Evolutionary conservation across 53 echinoderm and acorn worm species (phyloP).

Genomic region (Temnopleurus reevesii): DNA sequence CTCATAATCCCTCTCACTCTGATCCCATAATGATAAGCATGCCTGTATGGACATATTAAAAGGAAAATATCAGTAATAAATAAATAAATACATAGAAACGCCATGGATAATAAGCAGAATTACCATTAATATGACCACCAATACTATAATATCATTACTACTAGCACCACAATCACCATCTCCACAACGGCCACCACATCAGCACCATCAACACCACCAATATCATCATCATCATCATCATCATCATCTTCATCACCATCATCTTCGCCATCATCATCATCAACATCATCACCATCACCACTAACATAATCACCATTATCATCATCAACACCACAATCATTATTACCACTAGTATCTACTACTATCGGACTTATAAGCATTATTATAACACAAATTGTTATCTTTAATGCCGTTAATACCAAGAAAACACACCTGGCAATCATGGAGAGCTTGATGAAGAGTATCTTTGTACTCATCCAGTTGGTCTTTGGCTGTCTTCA

Average conservation of each 20-base stretch:
- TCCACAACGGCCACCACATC: background rate
- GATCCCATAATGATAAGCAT: slow-evolving; percentile 55
- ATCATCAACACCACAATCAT: too few species aligned
- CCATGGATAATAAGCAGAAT: background rate
- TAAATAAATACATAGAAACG: background rate
- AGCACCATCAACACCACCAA: background rate
- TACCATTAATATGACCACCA: background rate
- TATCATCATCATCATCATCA: background rate
- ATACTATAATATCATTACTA: too few species aligned
- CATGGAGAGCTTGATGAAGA: background rate
- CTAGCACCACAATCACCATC: too few species aligned
- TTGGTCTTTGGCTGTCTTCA: slow-evolving; percentile 49
- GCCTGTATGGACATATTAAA: background rate
- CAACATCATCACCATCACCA: too few species aligned
- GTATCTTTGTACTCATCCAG: slow-evolving; percentile 48
- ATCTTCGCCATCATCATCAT: too few species aligned
- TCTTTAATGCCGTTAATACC: too few species aligned
- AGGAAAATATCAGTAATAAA: background rate
- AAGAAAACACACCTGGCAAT: slow-evolving; percentile 64
- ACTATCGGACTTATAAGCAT: too few species aligned
- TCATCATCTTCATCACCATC: background rate
- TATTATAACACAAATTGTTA: too few species aligned
- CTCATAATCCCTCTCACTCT: slow-evolving; percentile 56
- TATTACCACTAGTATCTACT: background rate
- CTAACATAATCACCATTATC: too few species aligned